Conservation (phyloP, 2,113 vertebrate genomes). For the Tinamus guttatus region DNA sequence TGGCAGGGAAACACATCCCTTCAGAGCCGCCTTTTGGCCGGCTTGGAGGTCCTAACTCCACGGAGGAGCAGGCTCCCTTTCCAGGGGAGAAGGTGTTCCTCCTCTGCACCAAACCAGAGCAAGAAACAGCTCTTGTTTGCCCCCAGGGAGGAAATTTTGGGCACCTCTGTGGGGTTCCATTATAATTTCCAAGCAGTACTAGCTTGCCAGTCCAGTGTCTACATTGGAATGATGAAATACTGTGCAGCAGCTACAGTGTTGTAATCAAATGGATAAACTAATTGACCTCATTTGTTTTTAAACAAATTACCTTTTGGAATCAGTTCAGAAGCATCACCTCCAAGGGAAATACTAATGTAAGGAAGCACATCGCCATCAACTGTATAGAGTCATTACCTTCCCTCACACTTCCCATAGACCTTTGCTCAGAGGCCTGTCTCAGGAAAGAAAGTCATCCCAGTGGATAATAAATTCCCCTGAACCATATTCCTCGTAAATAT, state of each 20-base stretch:
- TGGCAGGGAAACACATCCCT: not conserved
- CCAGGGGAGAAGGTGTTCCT: not conserved
- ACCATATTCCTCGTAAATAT: not conserved
- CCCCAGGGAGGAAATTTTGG: not conserved
- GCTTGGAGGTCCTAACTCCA: not conserved
- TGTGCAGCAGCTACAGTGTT: not conserved
- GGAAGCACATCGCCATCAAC: not conserved
- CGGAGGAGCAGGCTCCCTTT: not conserved
- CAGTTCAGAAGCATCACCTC: not conserved
- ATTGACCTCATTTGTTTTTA: not conserved
- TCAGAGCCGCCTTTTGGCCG: not conserved
- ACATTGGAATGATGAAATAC: not conserved
- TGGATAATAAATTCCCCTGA: not conserved
- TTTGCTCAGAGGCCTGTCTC: not conserved
- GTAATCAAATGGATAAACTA: not conserved
- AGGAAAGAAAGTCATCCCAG: not conserved
- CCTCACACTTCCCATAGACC: not conserved
- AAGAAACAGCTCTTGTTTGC: not conserved
- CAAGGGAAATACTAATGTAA: not conserved
- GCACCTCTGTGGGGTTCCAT: not conserved
- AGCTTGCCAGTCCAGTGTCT: not conserved
- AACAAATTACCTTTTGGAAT: not conserved
- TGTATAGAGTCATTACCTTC: not conserved
- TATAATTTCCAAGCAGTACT: not conserved
- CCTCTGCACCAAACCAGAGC: not conserved